A percentile compares a stretch with the other conserved stretches of the same genome.
Evolutionary conservation across 23 tunicate genomes (phyloP).

Genomic region (Phallusia fumigata): DNA sequence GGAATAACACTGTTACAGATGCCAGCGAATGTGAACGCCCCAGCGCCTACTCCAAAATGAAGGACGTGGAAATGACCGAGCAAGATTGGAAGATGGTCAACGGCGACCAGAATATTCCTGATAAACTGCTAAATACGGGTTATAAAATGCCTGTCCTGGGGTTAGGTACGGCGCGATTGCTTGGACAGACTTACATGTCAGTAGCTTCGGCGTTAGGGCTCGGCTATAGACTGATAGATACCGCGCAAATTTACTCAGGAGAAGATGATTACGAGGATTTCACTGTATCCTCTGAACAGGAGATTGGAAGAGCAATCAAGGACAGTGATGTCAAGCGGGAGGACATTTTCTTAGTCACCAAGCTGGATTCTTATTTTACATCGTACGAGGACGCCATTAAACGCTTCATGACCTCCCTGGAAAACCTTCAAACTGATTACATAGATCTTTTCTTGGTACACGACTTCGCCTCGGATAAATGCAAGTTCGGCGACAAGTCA

Average conservation of each 20-base stretch:
- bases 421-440: slow-evolving; percentile 36
- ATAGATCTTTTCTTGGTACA: slow-evolving; percentile 41
- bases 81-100: background rate
- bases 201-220: slow-evolving; percentile 29
- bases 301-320: slow-evolving; percentile 26
- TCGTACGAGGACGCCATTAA: slow-evolving; percentile 14
- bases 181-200: slow-evolving; percentile 18
- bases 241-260: slow-evolving; percentile 33
- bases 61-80: background rate
- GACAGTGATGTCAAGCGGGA: slow-evolving; percentile 28
- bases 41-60: background rate
- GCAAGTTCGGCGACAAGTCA: slow-evolving; percentile 10
- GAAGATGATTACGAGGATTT: background rate
- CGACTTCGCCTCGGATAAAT: slow-evolving; percentile 22
- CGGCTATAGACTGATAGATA: slow-evolving; percentile 63
- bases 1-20: slow-evolving; percentile 3
- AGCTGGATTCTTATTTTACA: slow-evolving; percentile 13
- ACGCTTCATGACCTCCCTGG: slow-evolving; percentile 14
- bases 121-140: slow-evolving; percentile 28
- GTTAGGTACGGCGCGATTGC: slow-evolving; percentile 32
- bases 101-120: background rate
- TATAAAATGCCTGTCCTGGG: slow-evolving; percentile 55
- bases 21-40: background rate
- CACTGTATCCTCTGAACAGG: slow-evolving; percentile 14
- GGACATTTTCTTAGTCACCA: slow-evolving; percentile 38